Evolutionary conservation across 2,888 invertebrate species (phyloP).

Genomic region (Dolichopus griseipennis): DNA sequence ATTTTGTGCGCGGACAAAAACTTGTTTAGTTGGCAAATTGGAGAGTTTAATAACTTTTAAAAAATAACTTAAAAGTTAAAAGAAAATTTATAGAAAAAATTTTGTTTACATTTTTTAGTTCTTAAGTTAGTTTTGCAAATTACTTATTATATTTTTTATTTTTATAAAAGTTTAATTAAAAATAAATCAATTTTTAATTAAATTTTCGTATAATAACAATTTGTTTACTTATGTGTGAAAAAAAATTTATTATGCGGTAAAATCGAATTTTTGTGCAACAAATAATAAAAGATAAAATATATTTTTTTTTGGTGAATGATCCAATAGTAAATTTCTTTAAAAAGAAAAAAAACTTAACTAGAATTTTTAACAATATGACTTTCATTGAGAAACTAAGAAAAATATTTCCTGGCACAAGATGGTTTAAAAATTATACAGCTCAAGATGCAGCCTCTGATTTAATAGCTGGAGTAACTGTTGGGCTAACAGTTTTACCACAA

Average conservation of each 20-base stretch:
- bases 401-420: slow-evolving; percentile 47
- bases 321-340: background rate
- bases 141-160: too few species aligned
- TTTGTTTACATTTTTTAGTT: background rate
- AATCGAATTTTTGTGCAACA: background rate
- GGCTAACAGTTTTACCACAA: slow-evolving; percentile 87
- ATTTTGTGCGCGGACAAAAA: background rate
- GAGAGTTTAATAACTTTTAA: background rate
- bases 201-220: background rate
- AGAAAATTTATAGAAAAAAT: background rate
- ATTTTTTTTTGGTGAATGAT: too few species aligned
- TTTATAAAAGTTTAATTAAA: background rate
- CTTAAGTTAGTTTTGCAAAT: background rate
- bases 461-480: slow-evolving; percentile 88
- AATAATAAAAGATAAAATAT: background rate
- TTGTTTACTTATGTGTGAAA: background rate
- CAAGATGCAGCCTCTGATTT: slow-evolving; percentile 72
- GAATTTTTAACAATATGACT: slow-evolving; percentile 22
- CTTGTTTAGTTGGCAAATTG: slow-evolving; percentile 1
- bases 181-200: background rate
- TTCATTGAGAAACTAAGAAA: slow-evolving; percentile 24
- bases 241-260: background rate
- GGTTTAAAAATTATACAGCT: slow-evolving; percentile 67
- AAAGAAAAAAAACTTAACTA: background rate
- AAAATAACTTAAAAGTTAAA: background rate